Base-by-base conservation (phyloP, 2,113 vertebrate genomes). In the Pseudorasbora parva region DNA sequence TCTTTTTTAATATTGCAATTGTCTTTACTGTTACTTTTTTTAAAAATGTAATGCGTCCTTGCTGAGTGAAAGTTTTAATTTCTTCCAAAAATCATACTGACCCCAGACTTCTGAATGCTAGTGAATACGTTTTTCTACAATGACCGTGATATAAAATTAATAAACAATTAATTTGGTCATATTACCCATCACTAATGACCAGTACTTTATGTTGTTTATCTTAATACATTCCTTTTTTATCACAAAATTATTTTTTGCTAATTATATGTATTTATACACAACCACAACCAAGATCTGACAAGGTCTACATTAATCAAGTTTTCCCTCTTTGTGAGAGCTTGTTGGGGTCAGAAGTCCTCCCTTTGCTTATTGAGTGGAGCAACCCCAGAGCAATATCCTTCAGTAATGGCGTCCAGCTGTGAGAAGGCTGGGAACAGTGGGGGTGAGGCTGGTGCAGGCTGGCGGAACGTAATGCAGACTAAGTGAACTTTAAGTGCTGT, bases 331-430 rank as follows among this genome's bases (percentile, higher is more conserved):
- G n/a, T 25, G 71, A 72, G 75, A 78, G 59, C 23, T 57, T 81
- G 8, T 82, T 64, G 19, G 54, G 91, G 90, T 92, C 90, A 90
- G 83, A 3, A 19, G n/a, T 76, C 83, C 86, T 79, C 60, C 41
- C 60, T 30, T 43, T 62, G 21, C 56, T 57, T 68, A 69, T 64
- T 86, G 89, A 92, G 89, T 90, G 79, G 79, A 88, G 90, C 77
- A 89, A 85, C 47, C 86, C 30, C 81, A 88, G 85, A 80, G 84
- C 84, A 62, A 56, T 89, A 91, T 92, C 90, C 86, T 85, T 82
- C 86, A 37, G 7, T 93, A 94, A 94, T 93, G 10, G 88, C 90
- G 90, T 90, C 88, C 93, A 94, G 92, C 92, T 94, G 93, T 88
- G 89, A 89, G 82, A 76, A 82, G 76, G 87, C 33, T 88, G 43